These are phyloP conservation scores for Proctacanthus coquilletti DNA, from an alignment of 1,140 invertebrate species.

Conservation along the genomic window DNA sequence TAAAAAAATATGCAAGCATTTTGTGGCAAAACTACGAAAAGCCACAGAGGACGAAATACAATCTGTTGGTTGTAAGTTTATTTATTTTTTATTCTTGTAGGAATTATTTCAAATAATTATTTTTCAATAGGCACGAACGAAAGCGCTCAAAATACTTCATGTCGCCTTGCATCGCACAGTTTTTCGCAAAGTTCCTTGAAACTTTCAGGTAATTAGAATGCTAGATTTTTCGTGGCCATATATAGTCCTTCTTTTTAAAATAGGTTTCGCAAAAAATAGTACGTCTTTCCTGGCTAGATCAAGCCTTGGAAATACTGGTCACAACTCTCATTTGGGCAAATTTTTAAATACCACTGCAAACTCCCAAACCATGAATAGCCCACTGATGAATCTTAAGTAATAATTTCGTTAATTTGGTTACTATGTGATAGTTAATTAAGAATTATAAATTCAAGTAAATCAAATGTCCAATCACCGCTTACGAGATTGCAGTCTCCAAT, in stretches of 20 bases:
- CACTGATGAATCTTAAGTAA: too few species aligned
- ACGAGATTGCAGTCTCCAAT: slow-evolving; percentile 21
- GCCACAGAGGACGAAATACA: slow-evolving; percentile 56
- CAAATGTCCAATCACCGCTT: slow-evolving; percentile 16
- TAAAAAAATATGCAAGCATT: slow-evolving; percentile 56
- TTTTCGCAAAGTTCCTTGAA: slow-evolving; percentile 8
- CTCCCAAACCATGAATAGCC: too few species aligned
- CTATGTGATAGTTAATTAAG: too few species aligned
- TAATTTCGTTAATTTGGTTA: too few species aligned
- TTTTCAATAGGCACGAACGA: too few species aligned
- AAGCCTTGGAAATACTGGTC: slow-evolving; percentile 5
- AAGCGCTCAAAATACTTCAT: too few species aligned
- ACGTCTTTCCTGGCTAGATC: slow-evolving; percentile 7
- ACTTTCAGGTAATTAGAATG: slow-evolving; percentile 5
- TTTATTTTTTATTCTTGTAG: background rate
- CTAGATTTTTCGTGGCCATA: background rate
- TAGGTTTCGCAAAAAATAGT: slow-evolving; percentile 8
- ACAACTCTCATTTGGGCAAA: slow-evolving; percentile 9
- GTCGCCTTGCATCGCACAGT: slow-evolving; percentile 4
- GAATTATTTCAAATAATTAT: slow-evolving; percentile 1
- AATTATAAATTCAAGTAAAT: too few species aligned
- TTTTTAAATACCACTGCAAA: slow-evolving; percentile 11
- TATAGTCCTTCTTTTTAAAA: slow-evolving; percentile 1
- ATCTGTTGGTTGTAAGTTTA: slow-evolving; percentile 21
- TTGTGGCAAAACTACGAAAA: slow-evolving; percentile 64